A percentile compares a stretch with the other conserved stretches of the same genome.
These are phyloP conservation scores for Philopotamus ludificatus DNA, from an alignment of 1,140 invertebrate genomes.

Conservation along the genomic window DNA sequence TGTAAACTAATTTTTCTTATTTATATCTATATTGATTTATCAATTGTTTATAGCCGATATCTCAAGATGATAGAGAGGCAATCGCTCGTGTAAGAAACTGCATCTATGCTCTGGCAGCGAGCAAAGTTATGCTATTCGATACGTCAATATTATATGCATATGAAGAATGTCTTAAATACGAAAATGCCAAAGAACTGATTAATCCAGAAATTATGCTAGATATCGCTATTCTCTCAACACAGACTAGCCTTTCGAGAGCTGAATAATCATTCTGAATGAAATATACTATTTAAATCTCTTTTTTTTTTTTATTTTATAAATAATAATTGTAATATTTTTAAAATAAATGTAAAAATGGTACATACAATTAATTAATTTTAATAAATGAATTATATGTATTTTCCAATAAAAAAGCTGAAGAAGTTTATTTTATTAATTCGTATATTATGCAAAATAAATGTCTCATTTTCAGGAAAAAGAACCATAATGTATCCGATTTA, in stretches of 20 bases:
- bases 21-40: neutral
- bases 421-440: too few species aligned
- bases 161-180: conserved; percentile 85
- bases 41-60: conserved; percentile 62
- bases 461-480: too few species aligned
- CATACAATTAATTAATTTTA: too few species aligned
- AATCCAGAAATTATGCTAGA: conserved; percentile 80
- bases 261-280: too few species aligned
- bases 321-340: too few species aligned
- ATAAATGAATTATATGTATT: too few species aligned
- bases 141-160: conserved; percentile 90
- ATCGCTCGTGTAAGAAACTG: conserved; percentile 89
- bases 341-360: too few species aligned
- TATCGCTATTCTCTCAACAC: conserved; percentile 69
- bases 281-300: too few species aligned
- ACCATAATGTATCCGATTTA: too few species aligned
- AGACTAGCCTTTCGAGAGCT: conserved; percentile 48
- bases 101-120: conserved; percentile 78
- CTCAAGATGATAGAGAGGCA: conserved; percentile 70
- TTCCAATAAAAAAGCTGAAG: too few species aligned
- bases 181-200: conserved; percentile 72
- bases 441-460: too few species aligned
- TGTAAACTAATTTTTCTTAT: neutral
- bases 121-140: conserved; percentile 88
- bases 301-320: too few species aligned